Percentiles rank a stretch among this genome's conserved stretches.
Conservation (phyloP, 2,888 invertebrate genomes). For the Tipula vernalis region DNA sequence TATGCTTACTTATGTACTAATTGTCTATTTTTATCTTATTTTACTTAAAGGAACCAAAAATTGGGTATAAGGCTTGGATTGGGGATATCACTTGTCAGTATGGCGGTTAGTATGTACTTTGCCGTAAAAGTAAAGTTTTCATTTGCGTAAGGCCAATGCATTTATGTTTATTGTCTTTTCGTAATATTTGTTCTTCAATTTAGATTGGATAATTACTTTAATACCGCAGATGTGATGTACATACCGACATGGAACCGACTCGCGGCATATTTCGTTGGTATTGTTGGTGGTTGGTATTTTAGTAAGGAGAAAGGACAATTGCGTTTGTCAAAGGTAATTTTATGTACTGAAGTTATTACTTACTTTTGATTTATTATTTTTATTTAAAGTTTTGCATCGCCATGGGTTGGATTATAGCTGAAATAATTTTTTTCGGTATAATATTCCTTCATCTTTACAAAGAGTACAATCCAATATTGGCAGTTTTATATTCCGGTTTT, state of each 20-base stretch:
- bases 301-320: slow-evolving; percentile 24
- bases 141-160: not conserved
- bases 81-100: not conserved
- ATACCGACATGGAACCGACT: slow-evolving; percentile 32
- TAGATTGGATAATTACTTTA: slow-evolving; percentile 15
- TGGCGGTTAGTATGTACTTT: not conserved
- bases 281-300: slow-evolving; percentile 31
- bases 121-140: not conserved
- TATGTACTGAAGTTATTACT: too few relatives aligned
- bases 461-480: not conserved
- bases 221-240: slow-evolving; percentile 22
- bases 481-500: not conserved
- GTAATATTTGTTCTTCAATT: slow-evolving; percentile 9
- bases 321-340: slow-evolving; percentile 22
- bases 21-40: not conserved
- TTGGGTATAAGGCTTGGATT: not conserved
- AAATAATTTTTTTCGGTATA: not conserved
- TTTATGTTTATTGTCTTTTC: not conserved
- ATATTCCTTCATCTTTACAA: not conserved
- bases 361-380: not conserved
- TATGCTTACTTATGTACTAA: not conserved
- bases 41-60: not conserved
- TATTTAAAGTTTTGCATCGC: not conserved
- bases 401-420: not conserved
- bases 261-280: slow-evolving; percentile 31